Evolutionary conservation across 2,113 vertebrate species (phyloP), one percentile per base, ranked within the genome.

Genomic region (Panthera tigris): DNA sequence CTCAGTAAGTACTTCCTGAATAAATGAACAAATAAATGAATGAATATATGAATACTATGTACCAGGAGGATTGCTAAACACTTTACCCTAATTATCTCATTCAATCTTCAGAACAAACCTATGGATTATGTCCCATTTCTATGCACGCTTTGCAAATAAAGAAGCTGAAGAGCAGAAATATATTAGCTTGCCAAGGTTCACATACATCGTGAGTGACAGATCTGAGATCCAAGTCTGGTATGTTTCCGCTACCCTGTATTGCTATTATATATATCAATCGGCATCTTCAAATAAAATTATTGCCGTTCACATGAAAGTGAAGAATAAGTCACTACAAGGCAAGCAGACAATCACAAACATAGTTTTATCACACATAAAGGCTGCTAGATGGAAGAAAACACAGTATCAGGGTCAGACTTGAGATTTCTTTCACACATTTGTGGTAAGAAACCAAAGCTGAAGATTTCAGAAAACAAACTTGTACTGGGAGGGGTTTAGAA

Each of bases 391-490:
- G 31, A 90, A 88, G 79, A 82, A 86, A 82, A 36, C 50, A 66
- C 66, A 86, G 7, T 41, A n/a, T 88, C 2, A 16, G 4, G 7
- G 10, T 83, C 9, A 74, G 65, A 50, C 36, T 86, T 45, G 8
- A 95, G 65, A 65, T 21, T 85, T 36, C 45, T 83, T 86, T 71
- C 33, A 74, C 10, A 96, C 11, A 55, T 82, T 45, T 45, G 19
- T 71, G 39, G 41, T 31, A 85, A 55, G 39, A 97, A 79, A 71
- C 33, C 94, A 92, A 97, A 80, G 13, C 36, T 36, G 15, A 69
- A 13, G 25, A 66, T 63, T 68, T 84, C 66, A 73, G 33, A 78
- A 94, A 94, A 76, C 11, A 96, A 73, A 80, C 25, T 97, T 88
- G 36, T 31, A 45, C 39, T 57, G 7, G 89, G 33, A 48, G 50